Base-by-base conservation (phyloP, 1,140 invertebrate species). In the Gonatopus flavifemur region DNA sequence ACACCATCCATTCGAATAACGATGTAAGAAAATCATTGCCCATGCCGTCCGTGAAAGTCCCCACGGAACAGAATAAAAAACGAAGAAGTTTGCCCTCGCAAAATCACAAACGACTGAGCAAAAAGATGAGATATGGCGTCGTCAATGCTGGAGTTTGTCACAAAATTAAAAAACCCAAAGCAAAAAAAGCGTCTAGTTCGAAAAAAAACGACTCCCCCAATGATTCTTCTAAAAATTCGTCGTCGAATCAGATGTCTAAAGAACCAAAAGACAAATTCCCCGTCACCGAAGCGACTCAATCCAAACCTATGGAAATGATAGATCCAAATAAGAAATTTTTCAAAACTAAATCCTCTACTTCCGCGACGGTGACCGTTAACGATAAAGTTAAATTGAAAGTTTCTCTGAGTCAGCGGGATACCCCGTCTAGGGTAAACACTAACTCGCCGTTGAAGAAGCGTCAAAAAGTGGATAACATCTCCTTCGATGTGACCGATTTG, bases 141-240 rank as follows among this genome's bases (percentile, higher is more conserved):
- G 70, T 77, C 4, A 77, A 77, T 49, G 63, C 56, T 30, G 74
- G 75, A 15, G 72, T 79, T 2, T 46, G 38, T 2, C 76, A 79
- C 49, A 64, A 62, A 1, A 67, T 79, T 10, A 76, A 65, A 46
- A 69, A 51, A 38, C 70, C 67, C 20, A 77, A 69, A 57, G 35
- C 48, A 3, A 64, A 45, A 20, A 31, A 16, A 4, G 13, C 6
- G 6, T 6, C 8, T 7, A 16, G 5, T 4, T 10, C 1, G 1
- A n/a, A n/a, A n/a, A n/a, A n/a, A n/a, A n/a, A n/a, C n/a, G n/a
- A n/a, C n/a, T n/a, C n/a, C n/a, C n/a, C n/a, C n/a, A n/a, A n/a
- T n/a, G n/a, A n/a, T n/a, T n/a, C n/a, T n/a, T n/a, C n/a, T n/a
- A n/a, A n/a, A n/a, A n/a, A n/a, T n/a, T n/a, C n/a, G n/a, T n/a